phyloP scores from a whole-genome alignment of 2,113 vertebrate species.

The Hassar affinis region DNA sequence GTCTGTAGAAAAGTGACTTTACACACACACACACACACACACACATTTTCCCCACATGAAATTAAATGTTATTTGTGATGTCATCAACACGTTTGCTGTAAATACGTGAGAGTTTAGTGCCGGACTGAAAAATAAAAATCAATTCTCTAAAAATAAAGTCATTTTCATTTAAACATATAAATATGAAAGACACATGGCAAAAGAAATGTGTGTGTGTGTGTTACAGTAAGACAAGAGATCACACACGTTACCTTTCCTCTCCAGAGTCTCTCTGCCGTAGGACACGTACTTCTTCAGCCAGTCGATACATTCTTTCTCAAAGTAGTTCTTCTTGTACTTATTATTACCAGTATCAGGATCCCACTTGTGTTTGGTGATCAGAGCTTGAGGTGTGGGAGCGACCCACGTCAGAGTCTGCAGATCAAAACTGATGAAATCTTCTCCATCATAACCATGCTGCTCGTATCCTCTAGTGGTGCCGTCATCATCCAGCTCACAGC shows the following conservation, averaged over 20 bases:
- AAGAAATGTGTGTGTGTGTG: no score
- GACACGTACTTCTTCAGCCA: conserved; percentile 6
- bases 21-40: no score
- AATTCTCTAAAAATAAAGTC: no score
- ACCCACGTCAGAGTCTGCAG: neutral
- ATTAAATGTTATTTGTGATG: no score
- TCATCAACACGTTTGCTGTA: no score
- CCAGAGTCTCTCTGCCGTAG: conserved; percentile 13
- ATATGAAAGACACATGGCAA: no score
- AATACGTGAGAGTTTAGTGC: no score
- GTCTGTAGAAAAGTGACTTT: no score
- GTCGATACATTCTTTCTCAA: neutral
- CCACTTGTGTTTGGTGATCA: conserved; percentile 12
- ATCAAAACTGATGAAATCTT: conserved; percentile 33
- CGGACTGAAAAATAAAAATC: no score
- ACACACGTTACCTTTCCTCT: conserved; percentile 22
- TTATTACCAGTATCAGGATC: neutral
- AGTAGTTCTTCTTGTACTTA: neutral
- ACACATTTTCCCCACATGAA: no score
- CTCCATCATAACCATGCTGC: conserved; percentile 26
- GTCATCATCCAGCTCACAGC: conserved; percentile 17
- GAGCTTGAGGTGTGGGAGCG: neutral
- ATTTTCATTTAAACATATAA: no score
- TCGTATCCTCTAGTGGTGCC: neutral
- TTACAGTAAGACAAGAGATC: neutral